Percentiles rank a stretch among this genome's conserved stretches.
phyloP scores from a whole-genome alignment of 2,113 vertebrate genomes.

The Galbula dea region DNA sequence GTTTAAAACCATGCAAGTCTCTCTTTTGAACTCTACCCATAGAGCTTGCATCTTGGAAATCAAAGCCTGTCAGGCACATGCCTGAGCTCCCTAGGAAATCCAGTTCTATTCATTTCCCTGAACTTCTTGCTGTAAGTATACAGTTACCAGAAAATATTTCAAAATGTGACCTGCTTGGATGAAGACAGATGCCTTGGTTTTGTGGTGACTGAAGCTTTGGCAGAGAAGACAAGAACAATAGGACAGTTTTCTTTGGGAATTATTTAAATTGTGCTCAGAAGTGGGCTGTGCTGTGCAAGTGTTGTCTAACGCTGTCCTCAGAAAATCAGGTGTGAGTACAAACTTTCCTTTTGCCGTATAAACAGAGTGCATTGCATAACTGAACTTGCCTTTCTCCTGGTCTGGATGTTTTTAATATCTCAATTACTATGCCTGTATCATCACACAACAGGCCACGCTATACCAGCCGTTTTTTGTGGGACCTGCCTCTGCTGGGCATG shows the following conservation, averaged over 20 bases:
- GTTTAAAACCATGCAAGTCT: neutral
- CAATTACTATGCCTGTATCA: neutral
- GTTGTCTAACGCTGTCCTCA: constrained; percentile 1
- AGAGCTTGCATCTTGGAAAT: neutral
- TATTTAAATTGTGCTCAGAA: neutral
- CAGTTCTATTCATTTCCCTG: constrained; percentile 2
- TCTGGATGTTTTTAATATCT: neutral
- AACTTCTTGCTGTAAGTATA: neutral
- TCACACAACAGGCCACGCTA: neutral
- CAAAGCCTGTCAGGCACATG: neutral
- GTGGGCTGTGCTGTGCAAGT: neutral
- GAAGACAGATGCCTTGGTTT: constrained; percentile 19
- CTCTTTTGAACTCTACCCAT: neutral
- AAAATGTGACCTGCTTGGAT: constrained; percentile 11
- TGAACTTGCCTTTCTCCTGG: neutral
- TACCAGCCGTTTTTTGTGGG: neutral
- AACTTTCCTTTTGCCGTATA: neutral
- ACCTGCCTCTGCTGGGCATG: neutral
- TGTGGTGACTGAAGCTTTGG: neutral
- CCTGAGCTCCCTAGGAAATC: neutral
- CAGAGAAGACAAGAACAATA: neutral
- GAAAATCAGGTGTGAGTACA: constrained; percentile 33
- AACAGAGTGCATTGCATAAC: constrained; percentile 22
- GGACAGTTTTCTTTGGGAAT: neutral
- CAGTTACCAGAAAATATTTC: constrained; percentile 40